These are phyloP conservation scores for Decapterus maruadsi DNA, from an alignment of 2,797 vertebrate species.

Conservation along the genomic window DNA sequence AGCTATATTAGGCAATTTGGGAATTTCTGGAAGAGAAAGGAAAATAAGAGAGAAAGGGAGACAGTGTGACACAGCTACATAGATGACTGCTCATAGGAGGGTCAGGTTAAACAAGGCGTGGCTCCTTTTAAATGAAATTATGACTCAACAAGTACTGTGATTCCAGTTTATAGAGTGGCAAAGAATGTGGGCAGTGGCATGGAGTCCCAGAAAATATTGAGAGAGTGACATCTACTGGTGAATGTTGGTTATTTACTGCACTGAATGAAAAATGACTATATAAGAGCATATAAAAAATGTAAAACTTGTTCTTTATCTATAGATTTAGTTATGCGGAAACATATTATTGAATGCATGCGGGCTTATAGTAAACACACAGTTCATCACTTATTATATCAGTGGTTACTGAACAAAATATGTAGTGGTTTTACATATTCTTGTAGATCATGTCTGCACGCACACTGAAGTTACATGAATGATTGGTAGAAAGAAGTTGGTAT, in stretches of 20 bases:
- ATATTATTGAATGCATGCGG: background rate
- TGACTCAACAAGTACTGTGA: constrained; percentile 23
- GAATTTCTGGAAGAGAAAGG: background rate
- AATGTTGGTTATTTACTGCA: background rate
- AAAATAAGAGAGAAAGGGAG: background rate
- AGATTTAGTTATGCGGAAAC: background rate
- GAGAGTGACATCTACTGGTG: constrained; percentile 64
- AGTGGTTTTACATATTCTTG: background rate
- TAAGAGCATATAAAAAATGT: background rate
- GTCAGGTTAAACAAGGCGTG: constrained; percentile 16
- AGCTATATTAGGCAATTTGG: background rate
- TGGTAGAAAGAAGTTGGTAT: background rate
- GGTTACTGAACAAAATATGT: background rate
- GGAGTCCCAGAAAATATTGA: background rate
- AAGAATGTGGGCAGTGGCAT: background rate
- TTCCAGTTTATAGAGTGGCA: constrained; percentile 16
- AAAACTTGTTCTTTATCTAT: background rate
- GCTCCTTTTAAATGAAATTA: background rate
- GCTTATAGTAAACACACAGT: background rate
- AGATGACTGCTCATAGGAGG: constrained; percentile 4
- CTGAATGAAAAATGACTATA: background rate
- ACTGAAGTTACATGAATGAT: background rate
- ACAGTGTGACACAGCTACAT: background rate
- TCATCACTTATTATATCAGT: too few species aligned
- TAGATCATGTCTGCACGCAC: too few species aligned